Conservation (phyloP, 2,888 invertebrate species). For the Crocallis elinguaria region DNA sequence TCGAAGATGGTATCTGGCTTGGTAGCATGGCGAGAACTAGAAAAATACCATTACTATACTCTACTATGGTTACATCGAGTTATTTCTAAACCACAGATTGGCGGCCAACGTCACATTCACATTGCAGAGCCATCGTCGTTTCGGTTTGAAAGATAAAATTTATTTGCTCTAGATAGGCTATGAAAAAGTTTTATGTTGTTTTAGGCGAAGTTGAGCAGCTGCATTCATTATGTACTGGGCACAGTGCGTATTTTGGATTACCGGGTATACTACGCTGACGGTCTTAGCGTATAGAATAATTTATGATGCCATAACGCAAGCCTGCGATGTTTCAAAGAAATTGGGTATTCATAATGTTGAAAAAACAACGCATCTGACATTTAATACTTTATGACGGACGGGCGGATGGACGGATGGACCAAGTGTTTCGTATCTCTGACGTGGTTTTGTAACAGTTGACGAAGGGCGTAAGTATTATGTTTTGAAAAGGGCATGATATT, state of each 20-base stretch:
- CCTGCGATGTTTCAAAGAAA: constrained; percentile 35
- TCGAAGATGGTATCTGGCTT: no score
- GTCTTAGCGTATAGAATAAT: constrained; percentile 54
- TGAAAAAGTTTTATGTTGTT: no score
- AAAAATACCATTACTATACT: no score
- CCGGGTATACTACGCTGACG: constrained; percentile 45
- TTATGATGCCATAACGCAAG: constrained; percentile 46
- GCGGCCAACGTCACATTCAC: no score
- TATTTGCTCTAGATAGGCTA: no score
- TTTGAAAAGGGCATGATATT: no score
- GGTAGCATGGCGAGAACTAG: no score
- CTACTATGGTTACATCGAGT: no score
- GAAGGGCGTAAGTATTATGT: constrained; percentile 24
- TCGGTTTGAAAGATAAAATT: no score
- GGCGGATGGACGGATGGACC: constrained; percentile 18
- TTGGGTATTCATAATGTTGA: constrained; percentile 28
- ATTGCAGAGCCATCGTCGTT: no score
- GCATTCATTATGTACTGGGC: constrained; percentile 33
- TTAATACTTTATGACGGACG: constrained; percentile 23
- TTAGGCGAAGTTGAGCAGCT: background rate
- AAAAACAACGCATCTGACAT: constrained; percentile 22
- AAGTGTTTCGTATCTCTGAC: constrained; percentile 25
- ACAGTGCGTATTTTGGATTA: constrained; percentile 42
- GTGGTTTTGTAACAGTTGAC: constrained; percentile 33
- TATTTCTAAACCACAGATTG: no score